Conservation (phyloP, 2,113 vertebrate species). For the Aegypius monachus region DNA sequence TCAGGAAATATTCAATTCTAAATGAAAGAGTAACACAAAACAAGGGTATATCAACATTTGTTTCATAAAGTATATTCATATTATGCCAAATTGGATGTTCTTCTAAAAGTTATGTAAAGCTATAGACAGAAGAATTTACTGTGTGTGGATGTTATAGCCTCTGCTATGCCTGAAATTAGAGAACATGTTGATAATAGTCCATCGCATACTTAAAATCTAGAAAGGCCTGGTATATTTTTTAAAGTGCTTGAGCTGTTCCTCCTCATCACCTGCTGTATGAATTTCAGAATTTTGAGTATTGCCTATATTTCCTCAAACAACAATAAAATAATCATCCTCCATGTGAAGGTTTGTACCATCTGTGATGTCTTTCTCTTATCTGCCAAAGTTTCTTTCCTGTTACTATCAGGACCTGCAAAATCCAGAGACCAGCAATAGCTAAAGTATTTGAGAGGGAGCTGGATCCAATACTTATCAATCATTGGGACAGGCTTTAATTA, state of each 20-base stretch:
- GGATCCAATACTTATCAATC: slow-evolving; percentile 19
- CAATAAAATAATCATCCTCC: background rate
- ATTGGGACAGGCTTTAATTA: slow-evolving; percentile 18
- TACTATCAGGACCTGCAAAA: background rate
- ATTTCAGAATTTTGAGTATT: background rate
- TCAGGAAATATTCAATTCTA: background rate
- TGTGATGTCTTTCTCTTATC: background rate
- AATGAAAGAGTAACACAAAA: background rate
- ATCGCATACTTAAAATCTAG: background rate
- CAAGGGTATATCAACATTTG: background rate
- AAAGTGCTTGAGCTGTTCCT: background rate
- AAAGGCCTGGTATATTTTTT: background rate
- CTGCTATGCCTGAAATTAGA: background rate
- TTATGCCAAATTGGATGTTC: background rate
- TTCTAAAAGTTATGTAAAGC: background rate
- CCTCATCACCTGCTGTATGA: background rate
- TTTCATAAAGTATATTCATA: background rate
- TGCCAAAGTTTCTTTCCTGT: background rate
- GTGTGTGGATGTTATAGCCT: background rate
- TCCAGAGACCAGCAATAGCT: background rate
- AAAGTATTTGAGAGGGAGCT: background rate
- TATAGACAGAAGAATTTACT: background rate
- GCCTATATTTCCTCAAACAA: background rate
- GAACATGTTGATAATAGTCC: background rate
- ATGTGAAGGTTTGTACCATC: background rate